A percentile compares a stretch with the other conserved stretches of the same genome.
These are phyloP conservation scores for Sterrhoptilus dennistouni DNA, from an alignment of 2,113 vertebrate genomes.

Conservation along the genomic window DNA sequence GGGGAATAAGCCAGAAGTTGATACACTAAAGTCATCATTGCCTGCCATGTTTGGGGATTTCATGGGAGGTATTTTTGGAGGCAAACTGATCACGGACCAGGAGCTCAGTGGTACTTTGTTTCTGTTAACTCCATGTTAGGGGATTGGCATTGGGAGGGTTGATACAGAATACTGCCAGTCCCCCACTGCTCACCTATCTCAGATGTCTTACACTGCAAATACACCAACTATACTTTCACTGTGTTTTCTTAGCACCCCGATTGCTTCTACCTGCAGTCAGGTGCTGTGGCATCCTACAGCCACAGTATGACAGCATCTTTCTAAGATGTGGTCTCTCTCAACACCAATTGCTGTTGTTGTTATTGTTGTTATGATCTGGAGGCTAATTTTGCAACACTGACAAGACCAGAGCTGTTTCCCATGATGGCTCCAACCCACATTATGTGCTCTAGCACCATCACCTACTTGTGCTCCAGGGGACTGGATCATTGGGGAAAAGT, in stretches of 20 bases:
- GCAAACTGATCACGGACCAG: neutral
- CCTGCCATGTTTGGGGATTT: neutral
- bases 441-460: neutral
- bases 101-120: neutral
- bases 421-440: neutral
- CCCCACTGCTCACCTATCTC: neutral
- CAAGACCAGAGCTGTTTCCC: neutral
- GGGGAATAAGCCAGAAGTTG: neutral
- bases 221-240: neutral
- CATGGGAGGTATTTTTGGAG: neutral
- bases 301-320: neutral
- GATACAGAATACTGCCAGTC: fast-evolving
- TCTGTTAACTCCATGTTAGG: neutral
- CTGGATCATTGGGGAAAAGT: neutral
- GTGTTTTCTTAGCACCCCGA: neutral
- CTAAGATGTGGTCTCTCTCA: neutral
- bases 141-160: neutral
- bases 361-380: neutral
- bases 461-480: neutral
- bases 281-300: neutral
- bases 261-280: neutral
- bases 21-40: neutral
- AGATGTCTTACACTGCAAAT: neutral
- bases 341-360: neutral
- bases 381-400: neutral